Percentiles rank a stretch among this genome's conserved stretches.
Evolutionary conservation across 2,797 vertebrate genomes (phyloP).

Genomic region (Poeciliopsis gracilis): DNA sequence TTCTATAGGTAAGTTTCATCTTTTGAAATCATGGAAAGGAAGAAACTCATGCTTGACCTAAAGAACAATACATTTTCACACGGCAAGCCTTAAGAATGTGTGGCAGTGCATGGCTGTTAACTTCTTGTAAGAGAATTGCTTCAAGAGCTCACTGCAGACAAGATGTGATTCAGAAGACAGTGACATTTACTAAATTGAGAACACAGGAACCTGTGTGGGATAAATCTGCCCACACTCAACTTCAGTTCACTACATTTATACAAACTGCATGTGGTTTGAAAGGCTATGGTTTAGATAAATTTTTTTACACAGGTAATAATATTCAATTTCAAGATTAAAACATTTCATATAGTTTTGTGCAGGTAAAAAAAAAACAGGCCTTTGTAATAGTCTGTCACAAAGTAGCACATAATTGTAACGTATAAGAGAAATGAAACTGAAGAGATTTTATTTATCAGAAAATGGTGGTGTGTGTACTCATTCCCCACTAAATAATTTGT

Average conservation of each 20-base stretch:
- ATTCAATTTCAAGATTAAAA: neutral
- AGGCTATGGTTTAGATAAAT: neutral
- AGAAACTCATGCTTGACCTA: slow-evolving; percentile 40
- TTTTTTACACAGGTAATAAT: neutral
- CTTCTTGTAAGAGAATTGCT: slow-evolving; percentile 23
- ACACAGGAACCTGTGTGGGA: neutral
- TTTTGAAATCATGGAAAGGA: slow-evolving; percentile 24
- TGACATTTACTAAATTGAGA: slow-evolving; percentile 9
- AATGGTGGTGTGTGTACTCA: neutral
- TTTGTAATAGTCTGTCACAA: neutral
- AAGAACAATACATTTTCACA: slow-evolving; percentile 52
- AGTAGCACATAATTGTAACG: neutral
- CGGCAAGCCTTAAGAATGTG: slow-evolving; percentile 24
- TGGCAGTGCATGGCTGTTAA: slow-evolving; percentile 34
- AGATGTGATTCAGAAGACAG: slow-evolving; percentile 14
- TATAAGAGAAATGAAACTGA: neutral
- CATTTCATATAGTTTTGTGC: neutral
- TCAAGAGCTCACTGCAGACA: slow-evolving; percentile 38
- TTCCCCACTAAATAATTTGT: neutral
- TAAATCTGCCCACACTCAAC: neutral
- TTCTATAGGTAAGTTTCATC: slow-evolving; percentile 25
- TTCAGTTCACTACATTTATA: neutral
- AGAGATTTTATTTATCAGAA: neutral
- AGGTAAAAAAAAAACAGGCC: neutral
- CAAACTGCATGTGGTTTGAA: neutral